These are phyloP conservation scores for Drosophila nigromelanica DNA, from an alignment of 1,140 invertebrate genomes.

Conservation along the genomic window DNA sequence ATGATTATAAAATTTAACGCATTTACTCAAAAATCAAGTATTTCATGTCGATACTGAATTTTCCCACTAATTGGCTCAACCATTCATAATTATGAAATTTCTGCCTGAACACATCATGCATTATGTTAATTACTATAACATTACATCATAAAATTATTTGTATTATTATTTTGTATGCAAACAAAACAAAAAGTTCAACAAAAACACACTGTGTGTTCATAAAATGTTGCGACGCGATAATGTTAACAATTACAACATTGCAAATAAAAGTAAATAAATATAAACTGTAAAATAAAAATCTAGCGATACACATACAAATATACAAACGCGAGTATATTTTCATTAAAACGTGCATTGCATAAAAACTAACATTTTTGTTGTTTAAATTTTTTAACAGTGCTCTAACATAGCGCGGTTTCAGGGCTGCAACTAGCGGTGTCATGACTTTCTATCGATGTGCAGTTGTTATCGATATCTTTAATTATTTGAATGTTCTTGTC, in stretches of 20 bases:
- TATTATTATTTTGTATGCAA: slow-evolving; percentile 75
- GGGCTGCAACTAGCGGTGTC: background rate
- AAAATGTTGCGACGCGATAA: slow-evolving; percentile 60
- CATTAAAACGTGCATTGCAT: slow-evolving; percentile 47
- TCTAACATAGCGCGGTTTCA: background rate
- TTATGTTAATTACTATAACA: slow-evolving; percentile 66
- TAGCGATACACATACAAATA: slow-evolving; percentile 72
- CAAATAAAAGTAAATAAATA: slow-evolving; percentile 49
- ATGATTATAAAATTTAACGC: slow-evolving; percentile 14
- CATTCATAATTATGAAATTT: slow-evolving; percentile 56
- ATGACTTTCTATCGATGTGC: background rate
- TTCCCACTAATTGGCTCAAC: slow-evolving; percentile 36
- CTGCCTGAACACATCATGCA: slow-evolving; percentile 72
- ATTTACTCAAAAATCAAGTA: slow-evolving; percentile 39
- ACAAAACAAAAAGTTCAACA: slow-evolving; percentile 21
- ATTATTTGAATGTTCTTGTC: too few species aligned
- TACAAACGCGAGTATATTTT: slow-evolving; percentile 49
- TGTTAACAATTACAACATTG: slow-evolving; percentile 62
- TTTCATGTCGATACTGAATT: slow-evolving; percentile 15
- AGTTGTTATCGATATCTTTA: background rate
- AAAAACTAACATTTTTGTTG: slow-evolving; percentile 12
- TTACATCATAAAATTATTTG: slow-evolving; percentile 65
- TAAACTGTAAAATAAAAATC: slow-evolving; percentile 78
- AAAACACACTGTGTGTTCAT: slow-evolving; percentile 72
- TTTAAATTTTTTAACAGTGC: background rate